phyloP scores from a whole-genome alignment of 2,888 invertebrate genomes.

The Acrobasis repandana region DNA sequence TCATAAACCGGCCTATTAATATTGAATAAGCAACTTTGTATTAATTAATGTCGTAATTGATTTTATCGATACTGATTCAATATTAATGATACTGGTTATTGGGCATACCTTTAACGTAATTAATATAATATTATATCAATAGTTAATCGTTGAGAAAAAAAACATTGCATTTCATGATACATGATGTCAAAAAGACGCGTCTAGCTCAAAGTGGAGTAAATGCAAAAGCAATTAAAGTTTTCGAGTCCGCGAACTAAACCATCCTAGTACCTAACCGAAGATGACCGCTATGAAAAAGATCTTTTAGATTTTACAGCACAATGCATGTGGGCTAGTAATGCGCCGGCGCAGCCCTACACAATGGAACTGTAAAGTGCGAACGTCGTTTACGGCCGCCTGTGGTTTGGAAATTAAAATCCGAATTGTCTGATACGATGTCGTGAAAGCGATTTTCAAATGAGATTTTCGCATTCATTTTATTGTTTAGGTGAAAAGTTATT shows the following conservation, averaged over 20 bases:
- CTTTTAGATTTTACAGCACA: constrained; percentile 54
- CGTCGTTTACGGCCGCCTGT: constrained; percentile 74
- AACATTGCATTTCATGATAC: too few relatives aligned
- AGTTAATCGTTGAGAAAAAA: neutral
- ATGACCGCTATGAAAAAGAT: constrained; percentile 40
- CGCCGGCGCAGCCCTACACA: constrained; percentile 55
- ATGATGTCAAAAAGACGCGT: too few relatives aligned
- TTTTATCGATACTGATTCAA: constrained; percentile 13
- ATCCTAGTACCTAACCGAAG: constrained; percentile 21
- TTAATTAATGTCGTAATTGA: constrained; percentile 19
- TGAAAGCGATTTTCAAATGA: constrained; percentile 30
- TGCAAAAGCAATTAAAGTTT: too few relatives aligned
- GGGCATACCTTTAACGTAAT: neutral
- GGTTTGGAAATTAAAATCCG: constrained; percentile 83
- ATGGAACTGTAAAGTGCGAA: constrained; percentile 77
- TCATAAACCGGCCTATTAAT: constrained; percentile 19
- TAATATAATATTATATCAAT: neutral
- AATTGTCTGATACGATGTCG: constrained; percentile 60
- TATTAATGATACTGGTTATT: constrained; percentile 19
- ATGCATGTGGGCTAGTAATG: constrained; percentile 57
- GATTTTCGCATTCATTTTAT: constrained; percentile 21
- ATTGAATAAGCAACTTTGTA: constrained; percentile 15
- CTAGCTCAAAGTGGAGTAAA: too few relatives aligned
- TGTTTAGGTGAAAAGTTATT: constrained; percentile 10
- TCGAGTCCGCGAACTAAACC: neutral